Percentiles rank a stretch among this genome's conserved stretches.
phyloP scores from a whole-genome alignment of 53 echinoderm and acorn worm species.

The Echinometra lucunter region DNA sequence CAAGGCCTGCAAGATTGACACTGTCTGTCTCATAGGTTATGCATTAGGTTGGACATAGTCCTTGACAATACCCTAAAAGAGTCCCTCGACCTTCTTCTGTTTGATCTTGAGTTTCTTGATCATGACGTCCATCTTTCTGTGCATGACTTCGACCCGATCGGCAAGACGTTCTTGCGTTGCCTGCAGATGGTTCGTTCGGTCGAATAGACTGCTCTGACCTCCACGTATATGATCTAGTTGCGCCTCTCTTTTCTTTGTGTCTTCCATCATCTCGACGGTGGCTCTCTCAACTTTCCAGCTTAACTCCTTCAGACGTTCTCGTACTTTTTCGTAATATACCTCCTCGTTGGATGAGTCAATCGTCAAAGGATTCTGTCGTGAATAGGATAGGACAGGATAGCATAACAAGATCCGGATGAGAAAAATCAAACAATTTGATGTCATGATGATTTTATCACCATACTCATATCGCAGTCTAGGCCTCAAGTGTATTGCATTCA shows the following conservation, averaged over 20 bases:
- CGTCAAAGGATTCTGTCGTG: not conserved
- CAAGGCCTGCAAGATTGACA: too few species aligned
- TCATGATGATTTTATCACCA: too few species aligned
- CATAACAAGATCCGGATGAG: too few species aligned
- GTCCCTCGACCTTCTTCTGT: not conserved
- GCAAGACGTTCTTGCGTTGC: slow-evolving; percentile 36
- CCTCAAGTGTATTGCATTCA: too few species aligned
- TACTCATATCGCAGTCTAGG: too few species aligned
- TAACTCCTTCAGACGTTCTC: slow-evolving; percentile 15
- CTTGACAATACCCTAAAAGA: not conserved
- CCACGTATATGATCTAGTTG: not conserved
- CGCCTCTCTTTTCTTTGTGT: not conserved
- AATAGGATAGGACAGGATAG: too few species aligned
- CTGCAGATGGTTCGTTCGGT: not conserved
- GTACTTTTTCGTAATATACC: slow-evolving; percentile 25
- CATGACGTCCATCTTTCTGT: slow-evolving; percentile 43
- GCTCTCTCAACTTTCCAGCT: slow-evolving; percentile 31
- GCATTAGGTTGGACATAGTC: too few species aligned
- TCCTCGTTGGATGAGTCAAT: not conserved
- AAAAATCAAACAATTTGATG: too few species aligned
- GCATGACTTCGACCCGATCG: slow-evolving; percentile 28
- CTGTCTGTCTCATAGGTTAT: too few species aligned
- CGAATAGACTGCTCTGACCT: not conserved
- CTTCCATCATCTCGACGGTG: not conserved
- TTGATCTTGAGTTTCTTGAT: slow-evolving; percentile 38